Percentiles rank a stretch among this genome's conserved stretches.
These are phyloP conservation scores for Drosophila tropicalis DNA, from an alignment of 1,140 invertebrate species.

Conservation along the genomic window DNA sequence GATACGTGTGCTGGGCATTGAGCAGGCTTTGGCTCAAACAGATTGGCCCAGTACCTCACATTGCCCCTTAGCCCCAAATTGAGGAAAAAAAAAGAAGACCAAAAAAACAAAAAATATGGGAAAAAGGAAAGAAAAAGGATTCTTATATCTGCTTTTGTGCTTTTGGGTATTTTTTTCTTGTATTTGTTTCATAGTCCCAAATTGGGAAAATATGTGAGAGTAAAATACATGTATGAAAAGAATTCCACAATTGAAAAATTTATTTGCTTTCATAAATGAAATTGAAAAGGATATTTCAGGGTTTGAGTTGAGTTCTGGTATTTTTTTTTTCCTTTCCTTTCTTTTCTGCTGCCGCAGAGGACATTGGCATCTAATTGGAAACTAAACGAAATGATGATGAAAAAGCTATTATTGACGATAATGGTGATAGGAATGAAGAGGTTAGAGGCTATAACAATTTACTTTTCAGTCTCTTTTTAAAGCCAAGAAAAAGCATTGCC, in stretches of 20 bases:
- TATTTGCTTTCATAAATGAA: constrained; percentile 73
- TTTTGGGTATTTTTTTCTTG: constrained; percentile 38
- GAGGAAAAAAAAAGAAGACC: background rate
- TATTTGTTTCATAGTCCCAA: constrained; percentile 42
- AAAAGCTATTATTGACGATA: background rate
- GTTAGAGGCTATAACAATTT: background rate
- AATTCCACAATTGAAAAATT: constrained; percentile 67
- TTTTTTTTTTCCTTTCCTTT: background rate
- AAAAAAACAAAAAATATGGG: no score
- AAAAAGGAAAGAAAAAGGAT: constrained; percentile 36
- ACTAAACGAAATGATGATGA: background rate
- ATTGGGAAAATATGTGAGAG: constrained; percentile 25
- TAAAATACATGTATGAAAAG: constrained; percentile 22
- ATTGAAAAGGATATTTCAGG: constrained; percentile 62
- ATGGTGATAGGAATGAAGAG: background rate
- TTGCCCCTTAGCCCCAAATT: background rate
- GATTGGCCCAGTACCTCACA: background rate
- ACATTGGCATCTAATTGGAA: constrained; percentile 9
- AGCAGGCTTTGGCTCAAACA: constrained; percentile 41
- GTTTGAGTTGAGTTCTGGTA: constrained; percentile 27
- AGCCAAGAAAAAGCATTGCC: no score
- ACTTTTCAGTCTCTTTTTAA: background rate
- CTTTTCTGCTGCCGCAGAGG: background rate
- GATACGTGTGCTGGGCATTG: constrained; percentile 46
- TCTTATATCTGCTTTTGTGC: constrained; percentile 47